A percentile compares a stretch with the other conserved stretches of the same genome.
Evolutionary conservation across 2,888 invertebrate species (phyloP).

Genomic region (Campoplex nolae): DNA sequence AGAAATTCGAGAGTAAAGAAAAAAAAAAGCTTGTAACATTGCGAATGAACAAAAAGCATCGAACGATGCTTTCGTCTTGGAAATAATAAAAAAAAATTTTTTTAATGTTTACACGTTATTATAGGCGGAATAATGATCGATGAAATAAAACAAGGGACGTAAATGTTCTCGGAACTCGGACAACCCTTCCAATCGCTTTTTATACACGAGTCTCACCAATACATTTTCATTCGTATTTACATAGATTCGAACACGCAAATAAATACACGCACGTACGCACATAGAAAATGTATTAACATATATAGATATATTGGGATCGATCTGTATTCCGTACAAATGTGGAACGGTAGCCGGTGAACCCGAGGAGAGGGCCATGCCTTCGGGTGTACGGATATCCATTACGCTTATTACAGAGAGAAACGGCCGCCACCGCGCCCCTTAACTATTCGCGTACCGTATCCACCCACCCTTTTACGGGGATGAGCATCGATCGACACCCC

Average conservation of each 20-base stretch:
- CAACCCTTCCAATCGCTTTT: neutral
- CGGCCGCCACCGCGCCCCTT: slow-evolving; percentile 65
- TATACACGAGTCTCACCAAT: neutral
- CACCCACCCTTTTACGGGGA: slow-evolving; percentile 82
- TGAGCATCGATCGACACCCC: slow-evolving; percentile 83
- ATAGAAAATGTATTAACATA: neutral
- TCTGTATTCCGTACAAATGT: slow-evolving; percentile 34
- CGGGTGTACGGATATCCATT: slow-evolving; percentile 85
- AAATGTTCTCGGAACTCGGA: neutral
- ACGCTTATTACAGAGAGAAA: slow-evolving; percentile 85
- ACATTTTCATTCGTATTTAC: neutral
- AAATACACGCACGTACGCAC: neutral
- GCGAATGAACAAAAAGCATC: neutral
- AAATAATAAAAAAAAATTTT: neutral
- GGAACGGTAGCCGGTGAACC: slow-evolving; percentile 63
- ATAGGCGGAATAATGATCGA: slow-evolving; percentile 4
- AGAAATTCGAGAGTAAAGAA: neutral
- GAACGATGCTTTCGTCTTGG: neutral
- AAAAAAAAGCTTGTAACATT: neutral
- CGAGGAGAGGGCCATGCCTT: slow-evolving; percentile 77
- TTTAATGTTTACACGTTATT: neutral
- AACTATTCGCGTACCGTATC: slow-evolving; percentile 75
- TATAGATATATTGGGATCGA: slow-evolving; percentile 1
- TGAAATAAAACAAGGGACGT: neutral
- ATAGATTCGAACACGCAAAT: neutral